phyloP scores from a whole-genome alignment of 2,113 vertebrate species.

The Mobula birostris region DNA sequence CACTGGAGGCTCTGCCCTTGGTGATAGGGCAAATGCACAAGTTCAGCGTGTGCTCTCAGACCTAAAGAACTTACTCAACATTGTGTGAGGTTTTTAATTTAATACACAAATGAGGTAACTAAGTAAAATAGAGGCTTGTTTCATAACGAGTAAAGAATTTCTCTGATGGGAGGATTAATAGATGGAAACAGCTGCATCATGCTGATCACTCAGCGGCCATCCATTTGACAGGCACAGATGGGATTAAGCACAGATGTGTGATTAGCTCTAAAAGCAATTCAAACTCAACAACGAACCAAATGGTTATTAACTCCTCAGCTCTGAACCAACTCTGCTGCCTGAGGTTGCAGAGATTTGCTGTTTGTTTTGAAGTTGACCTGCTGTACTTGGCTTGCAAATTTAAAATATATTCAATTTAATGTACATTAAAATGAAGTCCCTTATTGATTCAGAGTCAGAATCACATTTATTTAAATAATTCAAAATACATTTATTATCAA shows the following conservation, averaged over 20 bases:
- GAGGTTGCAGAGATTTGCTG: neutral
- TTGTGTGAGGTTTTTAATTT: neutral
- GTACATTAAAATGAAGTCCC: neutral
- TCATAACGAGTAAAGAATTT: neutral
- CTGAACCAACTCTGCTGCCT: neutral
- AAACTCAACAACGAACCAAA: neutral
- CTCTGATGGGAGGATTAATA: neutral
- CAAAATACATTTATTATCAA: too few species aligned
- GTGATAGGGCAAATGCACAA: neutral
- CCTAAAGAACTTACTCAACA: neutral
- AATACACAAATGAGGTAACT: neutral
- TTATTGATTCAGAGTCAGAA: neutral
- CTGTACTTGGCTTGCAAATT: neutral
- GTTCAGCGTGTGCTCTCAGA: neutral
- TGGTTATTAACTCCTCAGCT: neutral
- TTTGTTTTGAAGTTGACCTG: neutral
- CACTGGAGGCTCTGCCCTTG: neutral
- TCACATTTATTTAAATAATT: too few species aligned
- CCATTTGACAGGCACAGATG: neutral
- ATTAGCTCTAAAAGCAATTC: neutral
- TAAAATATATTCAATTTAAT: neutral
- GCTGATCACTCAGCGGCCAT: neutral
- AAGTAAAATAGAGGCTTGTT: neutral
- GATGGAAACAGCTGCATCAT: neutral
- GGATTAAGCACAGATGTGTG: neutral